phyloP scores from a whole-genome alignment of 2,113 vertebrate genomes.

The Serinus canaria region DNA sequence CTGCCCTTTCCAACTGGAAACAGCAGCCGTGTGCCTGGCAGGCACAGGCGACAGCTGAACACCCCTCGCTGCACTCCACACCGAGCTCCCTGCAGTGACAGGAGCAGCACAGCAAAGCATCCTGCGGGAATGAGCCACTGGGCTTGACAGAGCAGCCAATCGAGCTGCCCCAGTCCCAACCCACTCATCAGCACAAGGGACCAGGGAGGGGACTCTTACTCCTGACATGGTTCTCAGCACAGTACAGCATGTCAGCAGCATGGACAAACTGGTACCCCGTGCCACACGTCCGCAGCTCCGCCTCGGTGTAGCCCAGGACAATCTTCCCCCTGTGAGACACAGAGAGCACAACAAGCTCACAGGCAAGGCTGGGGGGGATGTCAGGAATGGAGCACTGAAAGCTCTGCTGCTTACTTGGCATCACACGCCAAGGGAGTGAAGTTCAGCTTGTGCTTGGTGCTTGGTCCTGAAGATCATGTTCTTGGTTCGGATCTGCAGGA shows the following conservation, averaged over 20 bases:
- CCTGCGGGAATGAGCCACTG: background rate
- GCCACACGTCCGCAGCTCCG: background rate
- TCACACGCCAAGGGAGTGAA: slow-evolving; percentile 78
- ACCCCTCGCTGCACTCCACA: background rate
- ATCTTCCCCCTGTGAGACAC: background rate
- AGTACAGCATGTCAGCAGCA: background rate
- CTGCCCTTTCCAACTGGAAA: background rate
- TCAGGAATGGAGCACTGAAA: rapidly evolving
- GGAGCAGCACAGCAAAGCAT: background rate
- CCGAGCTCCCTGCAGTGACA: background rate
- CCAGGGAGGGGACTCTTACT: background rate
- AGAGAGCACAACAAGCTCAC: rapidly evolving
- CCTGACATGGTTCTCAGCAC: slow-evolving; percentile 40
- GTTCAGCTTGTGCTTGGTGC: slow-evolving; percentile 83
- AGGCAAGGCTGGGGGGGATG: background rate
- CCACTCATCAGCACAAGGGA: background rate
- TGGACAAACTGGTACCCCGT: slow-evolving; percentile 34
- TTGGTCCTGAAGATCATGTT: slow-evolving; percentile 81
- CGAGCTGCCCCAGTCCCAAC: background rate
- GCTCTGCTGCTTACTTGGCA: slow-evolving; percentile 67
- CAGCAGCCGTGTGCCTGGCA: background rate
- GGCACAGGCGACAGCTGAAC: background rate
- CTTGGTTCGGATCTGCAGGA: slow-evolving; percentile 78
- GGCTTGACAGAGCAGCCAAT: rapidly evolving
- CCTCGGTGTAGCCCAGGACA: slow-evolving; percentile 7